Percentiles rank a stretch among this genome's conserved stretches.
phyloP scores from a whole-genome alignment of 2,113 vertebrate species.

The Ia io region DNA sequence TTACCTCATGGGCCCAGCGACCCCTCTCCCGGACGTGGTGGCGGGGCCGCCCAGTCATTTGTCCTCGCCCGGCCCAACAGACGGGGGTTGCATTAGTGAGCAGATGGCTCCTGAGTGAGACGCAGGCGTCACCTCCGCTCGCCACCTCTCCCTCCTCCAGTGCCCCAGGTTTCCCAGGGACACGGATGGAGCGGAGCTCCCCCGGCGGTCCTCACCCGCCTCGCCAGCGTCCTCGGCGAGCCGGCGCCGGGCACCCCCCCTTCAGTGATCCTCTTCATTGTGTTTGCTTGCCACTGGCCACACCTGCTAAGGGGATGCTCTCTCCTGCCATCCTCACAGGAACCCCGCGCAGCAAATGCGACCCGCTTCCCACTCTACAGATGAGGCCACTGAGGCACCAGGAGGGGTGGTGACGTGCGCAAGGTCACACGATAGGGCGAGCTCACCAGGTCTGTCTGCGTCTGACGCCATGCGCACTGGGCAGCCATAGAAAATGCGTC shows the following conservation, averaged over 20 bases:
- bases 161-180: constrained; percentile 4
- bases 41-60: constrained; percentile 80
- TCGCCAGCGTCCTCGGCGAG: not conserved
- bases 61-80: constrained; percentile 81
- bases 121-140: not conserved
- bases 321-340: not conserved
- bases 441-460: not conserved
- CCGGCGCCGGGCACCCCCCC: not conserved
- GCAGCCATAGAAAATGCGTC: rapidly evolving
- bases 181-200: not conserved
- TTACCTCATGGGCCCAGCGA: constrained; percentile 83
- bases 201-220: not conserved
- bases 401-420: not conserved
- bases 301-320: rapidly evolving
- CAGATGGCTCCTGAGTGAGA: constrained; percentile 78
- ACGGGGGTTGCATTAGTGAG: constrained; percentile 79
- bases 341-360: not conserved
- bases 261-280: not conserved
- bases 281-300: not conserved
- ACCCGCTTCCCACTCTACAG: not conserved
- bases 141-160: constrained; percentile 2
- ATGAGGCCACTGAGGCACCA: not conserved
- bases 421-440: rapidly evolving
- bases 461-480: rapidly evolving
- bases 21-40: constrained; percentile 75